Evolutionary conservation across 2,888 invertebrate genomes (phyloP), one percentile per base, ranked within the genome.

Genomic region (Ctenicera cuprea): DNA sequence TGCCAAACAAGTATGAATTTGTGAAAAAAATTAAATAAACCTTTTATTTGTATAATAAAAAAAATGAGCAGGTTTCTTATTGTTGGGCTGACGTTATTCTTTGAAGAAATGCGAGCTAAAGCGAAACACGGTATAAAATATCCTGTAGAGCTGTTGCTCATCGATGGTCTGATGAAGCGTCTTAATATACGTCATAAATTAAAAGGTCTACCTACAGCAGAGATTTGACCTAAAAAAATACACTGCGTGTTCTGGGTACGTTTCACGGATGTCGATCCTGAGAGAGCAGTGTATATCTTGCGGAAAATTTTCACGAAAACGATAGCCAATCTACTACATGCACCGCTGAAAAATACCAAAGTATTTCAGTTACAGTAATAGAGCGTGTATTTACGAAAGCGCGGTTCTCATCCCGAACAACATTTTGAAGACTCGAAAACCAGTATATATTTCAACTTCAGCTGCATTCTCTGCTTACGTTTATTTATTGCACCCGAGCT

Each of bases 391-490:
- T 41, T 41, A 14, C 41, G 41, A n/a, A 41, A 41, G 41, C 41
- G 41, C 20, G 14, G 50, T 5, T 18, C 11, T 16, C 50, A 1
- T 16, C 11, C 50, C 7, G 52, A 52, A 52, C n/a, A 52, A 18
- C 52, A 37, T 41, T 52, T 66, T 66, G 38, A 66, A 66, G 38
- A 59, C 59, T 43, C 18, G 48, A 18, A 26, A 67, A 67, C 67
- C 57, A 43, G 54, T 43, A 59, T 26, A 67, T 67, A 59, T 67
- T 67, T 67, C 59, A 67, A 14, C 26, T 59, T 59, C 57, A 57
- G 59, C 38, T 67, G 67, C 67, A 67, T 67, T 57, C 67, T 59
- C 57, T 52, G 52, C 67, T 52, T 59, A 43, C 67, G 45, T 59
- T 67, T 67, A 67, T 67, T 57, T 67, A 67, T 67, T 45, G 67